Percentiles rank a stretch among this genome's conserved stretches.
phyloP scores from a whole-genome alignment of 2,797 vertebrate genomes.

The Coregonus ussuriensis region DNA sequence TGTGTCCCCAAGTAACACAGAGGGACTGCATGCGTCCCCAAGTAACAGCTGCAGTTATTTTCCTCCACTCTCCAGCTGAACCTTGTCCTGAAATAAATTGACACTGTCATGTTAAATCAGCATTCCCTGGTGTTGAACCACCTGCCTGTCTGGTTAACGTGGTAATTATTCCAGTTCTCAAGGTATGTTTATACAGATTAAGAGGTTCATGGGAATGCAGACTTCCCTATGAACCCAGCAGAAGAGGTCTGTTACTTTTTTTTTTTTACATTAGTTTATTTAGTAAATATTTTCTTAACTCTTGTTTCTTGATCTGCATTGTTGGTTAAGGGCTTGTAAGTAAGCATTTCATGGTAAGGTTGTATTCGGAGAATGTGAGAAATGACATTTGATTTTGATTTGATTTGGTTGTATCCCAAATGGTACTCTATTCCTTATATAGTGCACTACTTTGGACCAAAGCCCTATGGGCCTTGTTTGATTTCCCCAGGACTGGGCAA shows the following conservation, averaged over 20 bases:
- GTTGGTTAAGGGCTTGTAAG: no score
- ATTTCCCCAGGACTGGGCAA: slow-evolving; percentile 64
- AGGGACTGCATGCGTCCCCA: background rate
- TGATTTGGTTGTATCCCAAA: slow-evolving; percentile 10
- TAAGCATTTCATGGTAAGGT: no score
- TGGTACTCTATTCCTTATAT: background rate
- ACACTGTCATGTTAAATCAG: background rate
- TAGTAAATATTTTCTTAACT: no score
- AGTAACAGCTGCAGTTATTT: background rate
- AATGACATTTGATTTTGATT: no score
- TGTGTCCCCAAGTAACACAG: background rate
- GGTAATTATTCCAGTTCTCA: slow-evolving; percentile 13
- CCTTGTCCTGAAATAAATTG: background rate
- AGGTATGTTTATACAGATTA: slow-evolving; percentile 44
- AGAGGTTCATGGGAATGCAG: slow-evolving; percentile 15
- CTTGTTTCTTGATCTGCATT: no score
- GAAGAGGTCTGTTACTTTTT: no score
- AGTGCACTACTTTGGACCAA: background rate
- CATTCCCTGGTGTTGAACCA: background rate
- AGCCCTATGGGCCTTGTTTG: slow-evolving; percentile 58
- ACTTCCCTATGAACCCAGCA: background rate
- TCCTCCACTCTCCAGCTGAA: background rate
- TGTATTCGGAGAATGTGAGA: no score
- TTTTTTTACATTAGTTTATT: no score
- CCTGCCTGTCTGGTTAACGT: slow-evolving; percentile 40